These are phyloP conservation scores for Slavum lentiscoides DNA, from an alignment of 2,888 invertebrate species.

Conservation along the genomic window DNA sequence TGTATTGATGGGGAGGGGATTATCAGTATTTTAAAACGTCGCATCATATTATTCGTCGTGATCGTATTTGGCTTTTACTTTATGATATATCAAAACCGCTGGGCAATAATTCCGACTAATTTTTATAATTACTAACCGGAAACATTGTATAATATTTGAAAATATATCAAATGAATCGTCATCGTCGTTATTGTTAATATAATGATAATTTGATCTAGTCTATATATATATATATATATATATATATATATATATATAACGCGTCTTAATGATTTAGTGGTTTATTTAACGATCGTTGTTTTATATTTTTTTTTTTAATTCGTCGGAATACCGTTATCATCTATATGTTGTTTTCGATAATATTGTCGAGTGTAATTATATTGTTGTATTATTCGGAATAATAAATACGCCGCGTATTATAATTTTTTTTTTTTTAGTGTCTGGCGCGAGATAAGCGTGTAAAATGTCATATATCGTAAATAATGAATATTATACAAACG, in stretches of 20 bases:
- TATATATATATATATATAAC: no score
- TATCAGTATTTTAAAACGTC: background rate
- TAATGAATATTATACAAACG: background rate
- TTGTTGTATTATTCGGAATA: constrained; percentile 32
- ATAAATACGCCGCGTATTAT: background rate
- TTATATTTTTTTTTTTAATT: background rate
- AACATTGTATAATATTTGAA: background rate
- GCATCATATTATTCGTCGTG: background rate
- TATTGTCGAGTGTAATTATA: constrained; percentile 22
- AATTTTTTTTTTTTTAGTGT: constrained; percentile 16
- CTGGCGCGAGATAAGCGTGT: constrained; percentile 11
- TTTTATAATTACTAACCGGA: background rate
- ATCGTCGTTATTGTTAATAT: no score
- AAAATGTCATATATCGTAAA: constrained; percentile 22
- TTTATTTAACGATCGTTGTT: background rate
- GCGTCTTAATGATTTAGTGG: background rate
- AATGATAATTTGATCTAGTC: background rate
- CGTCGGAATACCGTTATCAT: background rate
- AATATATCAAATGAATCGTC: background rate
- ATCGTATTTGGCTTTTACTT: background rate
- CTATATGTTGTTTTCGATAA: constrained; percentile 8
- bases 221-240: no score
- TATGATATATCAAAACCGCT: background rate
- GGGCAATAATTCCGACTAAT: background rate
- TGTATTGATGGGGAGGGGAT: background rate